These are phyloP conservation scores for Aegypius monachus DNA, from an alignment of 2,113 vertebrate species.

Conservation along the genomic window DNA sequence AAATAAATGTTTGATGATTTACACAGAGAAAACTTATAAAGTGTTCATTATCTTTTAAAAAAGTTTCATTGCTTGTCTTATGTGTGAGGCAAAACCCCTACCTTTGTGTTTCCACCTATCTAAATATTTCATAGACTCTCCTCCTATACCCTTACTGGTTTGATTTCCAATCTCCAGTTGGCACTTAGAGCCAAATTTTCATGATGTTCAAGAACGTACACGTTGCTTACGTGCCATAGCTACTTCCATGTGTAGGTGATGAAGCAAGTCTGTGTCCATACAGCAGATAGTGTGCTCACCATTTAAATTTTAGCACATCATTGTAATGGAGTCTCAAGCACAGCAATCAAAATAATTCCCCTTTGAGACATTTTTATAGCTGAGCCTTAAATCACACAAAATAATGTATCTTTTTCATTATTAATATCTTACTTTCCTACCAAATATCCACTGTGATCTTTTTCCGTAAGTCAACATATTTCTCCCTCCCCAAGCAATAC, in stretches of 20 bases:
- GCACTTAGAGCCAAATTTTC: neutral
- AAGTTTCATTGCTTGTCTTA: neutral
- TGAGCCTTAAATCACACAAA: slow-evolving; percentile 17
- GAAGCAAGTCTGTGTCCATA: neutral
- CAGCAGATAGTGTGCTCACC: neutral
- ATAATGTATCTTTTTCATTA: neutral
- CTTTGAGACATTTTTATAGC: neutral
- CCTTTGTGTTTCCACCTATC: neutral
- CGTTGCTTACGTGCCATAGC: neutral
- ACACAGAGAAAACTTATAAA: neutral
- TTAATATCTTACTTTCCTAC: neutral
- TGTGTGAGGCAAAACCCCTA: neutral
- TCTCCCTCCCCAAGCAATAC: neutral
- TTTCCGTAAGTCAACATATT: neutral
- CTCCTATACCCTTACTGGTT: neutral
- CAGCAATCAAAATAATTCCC: neutral
- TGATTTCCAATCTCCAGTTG: slow-evolving; percentile 15
- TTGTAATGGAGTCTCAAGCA: neutral
- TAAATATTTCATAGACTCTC: neutral
- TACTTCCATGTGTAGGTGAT: neutral
- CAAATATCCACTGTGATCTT: neutral
- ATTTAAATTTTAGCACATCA: neutral
- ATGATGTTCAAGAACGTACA: neutral
- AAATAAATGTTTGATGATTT: neutral
- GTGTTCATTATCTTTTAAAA: neutral